Percentiles rank a stretch among this genome's conserved stretches.
These are phyloP conservation scores for Phrynosoma blainvillii DNA, from an alignment of 2,113 vertebrate genomes.

Conservation along the genomic window DNA sequence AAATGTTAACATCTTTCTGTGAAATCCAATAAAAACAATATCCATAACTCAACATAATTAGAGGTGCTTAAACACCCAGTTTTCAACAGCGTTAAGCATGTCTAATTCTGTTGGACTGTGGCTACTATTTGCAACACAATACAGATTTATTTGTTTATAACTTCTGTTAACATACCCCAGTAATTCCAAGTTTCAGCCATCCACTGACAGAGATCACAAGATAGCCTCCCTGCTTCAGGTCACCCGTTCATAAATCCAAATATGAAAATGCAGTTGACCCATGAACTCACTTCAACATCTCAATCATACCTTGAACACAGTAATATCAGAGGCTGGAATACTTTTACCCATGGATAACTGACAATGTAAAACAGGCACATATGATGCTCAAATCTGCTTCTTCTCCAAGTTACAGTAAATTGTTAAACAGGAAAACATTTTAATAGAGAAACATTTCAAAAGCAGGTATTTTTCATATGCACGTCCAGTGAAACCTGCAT, in stretches of 20 bases:
- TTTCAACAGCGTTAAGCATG: not conserved
- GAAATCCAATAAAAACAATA: not conserved
- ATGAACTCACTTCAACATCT: not conserved
- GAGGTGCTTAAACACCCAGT: not conserved
- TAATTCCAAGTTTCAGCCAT: not conserved
- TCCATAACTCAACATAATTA: not conserved
- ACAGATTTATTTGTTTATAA: not conserved
- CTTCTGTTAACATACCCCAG: not conserved
- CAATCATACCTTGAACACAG: not conserved
- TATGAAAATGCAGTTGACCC: not conserved
- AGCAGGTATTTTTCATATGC: not conserved
- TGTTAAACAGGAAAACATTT: not conserved
- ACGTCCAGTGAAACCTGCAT: conserved; percentile 1
- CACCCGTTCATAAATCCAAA: not conserved
- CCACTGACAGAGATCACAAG: not conserved
- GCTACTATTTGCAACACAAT: not conserved
- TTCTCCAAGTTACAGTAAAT: not conserved
- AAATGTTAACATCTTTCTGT: not conserved
- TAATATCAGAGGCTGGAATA: not conserved
- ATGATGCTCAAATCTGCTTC: not conserved
- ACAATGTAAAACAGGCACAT: not conserved
- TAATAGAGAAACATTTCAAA: not conserved
- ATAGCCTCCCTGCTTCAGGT: not conserved
- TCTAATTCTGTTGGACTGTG: not conserved
- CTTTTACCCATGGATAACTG: not conserved